Evolutionary conservation across 2,113 vertebrate species (phyloP), one percentile per base, ranked within the genome.

Genomic region (Halichoeres trimaculatus): DNA sequence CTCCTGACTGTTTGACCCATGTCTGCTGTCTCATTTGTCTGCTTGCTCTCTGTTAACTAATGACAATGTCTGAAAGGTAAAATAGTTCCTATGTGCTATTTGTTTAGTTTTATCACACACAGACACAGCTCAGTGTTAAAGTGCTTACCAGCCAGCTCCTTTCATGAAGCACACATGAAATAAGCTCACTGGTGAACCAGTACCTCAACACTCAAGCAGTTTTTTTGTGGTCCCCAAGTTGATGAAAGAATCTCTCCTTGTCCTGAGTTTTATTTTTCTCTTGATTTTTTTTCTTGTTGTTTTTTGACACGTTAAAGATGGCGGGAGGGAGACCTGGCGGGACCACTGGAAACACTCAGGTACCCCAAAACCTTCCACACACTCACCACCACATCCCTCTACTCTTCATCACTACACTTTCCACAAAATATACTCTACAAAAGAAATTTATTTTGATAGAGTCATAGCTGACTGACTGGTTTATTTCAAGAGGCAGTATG

Each of bases 321-420:
- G 74, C 92, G 50, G 93, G 93, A 93, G 93, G 93, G 86, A 92
- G 93, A 94, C 90, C 91, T 72, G 72, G 91, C 80, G 90, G 93
- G 85, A 93, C 88, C 88, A 92, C 93, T 88, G 92, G 90, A 90
- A 93, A 74, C 91, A 88, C 86, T 93, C 93, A 95, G 94, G 94
- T 95, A 95, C 83, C 59, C 64, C 34, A 14, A n/a, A 1, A 13
- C 45, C 55, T 41, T 34, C 38, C 26, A 41, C 22, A 45, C 12
- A 17, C n/a, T 26, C 35, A 30, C 20, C 52, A 20, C 43, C 11
- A n/a, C 62, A 34, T 76, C 80, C 65, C 63, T 59, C 56, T 35
- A 34, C 55, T 38, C 66, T 20, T 30, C 11, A 52, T 58, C 10
- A 63, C 19, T 35, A 14, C 34, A 36, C 61, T 67, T 80, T 61